phyloP scores from a whole-genome alignment of 2,797 vertebrate species.

The Sciurus vulgaris region DNA sequence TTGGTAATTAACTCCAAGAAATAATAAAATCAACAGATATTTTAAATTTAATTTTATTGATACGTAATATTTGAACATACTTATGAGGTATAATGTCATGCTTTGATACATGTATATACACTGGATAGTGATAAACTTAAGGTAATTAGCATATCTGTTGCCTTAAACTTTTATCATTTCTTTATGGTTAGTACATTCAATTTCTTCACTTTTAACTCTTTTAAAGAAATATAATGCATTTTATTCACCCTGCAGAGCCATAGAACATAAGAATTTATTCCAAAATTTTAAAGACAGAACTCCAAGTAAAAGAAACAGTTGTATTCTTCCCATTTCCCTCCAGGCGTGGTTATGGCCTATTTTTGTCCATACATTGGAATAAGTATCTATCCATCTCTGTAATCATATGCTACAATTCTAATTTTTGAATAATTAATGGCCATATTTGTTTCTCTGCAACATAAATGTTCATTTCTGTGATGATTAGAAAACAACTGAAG shows the following conservation, averaged over 20 bases:
- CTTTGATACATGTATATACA: neutral
- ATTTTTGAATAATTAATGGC: neutral
- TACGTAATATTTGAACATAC: neutral
- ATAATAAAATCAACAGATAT: neutral
- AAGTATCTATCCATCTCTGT: neutral
- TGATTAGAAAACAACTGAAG: neutral
- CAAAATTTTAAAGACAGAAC: neutral
- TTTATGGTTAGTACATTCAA: neutral
- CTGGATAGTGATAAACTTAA: too few species aligned
- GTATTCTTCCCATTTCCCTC: neutral
- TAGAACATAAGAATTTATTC: neutral
- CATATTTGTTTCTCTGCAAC: neutral
- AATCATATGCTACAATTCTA: neutral
- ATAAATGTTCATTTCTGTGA: neutral
- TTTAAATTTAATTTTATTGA: neutral
- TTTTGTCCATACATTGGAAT: neutral
- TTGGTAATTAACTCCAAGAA: neutral
- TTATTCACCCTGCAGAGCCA: neutral
- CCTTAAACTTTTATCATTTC: neutral
- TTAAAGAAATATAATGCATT: neutral
- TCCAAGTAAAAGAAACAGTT: neutral
- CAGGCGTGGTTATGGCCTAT: neutral
- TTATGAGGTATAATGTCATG: neutral
- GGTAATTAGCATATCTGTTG: neutral
- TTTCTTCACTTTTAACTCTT: neutral